A percentile compares a stretch with the other conserved stretches of the same genome.
Evolutionary conservation across 2,888 invertebrate species (phyloP).

Genomic region (Torymus auratus): DNA sequence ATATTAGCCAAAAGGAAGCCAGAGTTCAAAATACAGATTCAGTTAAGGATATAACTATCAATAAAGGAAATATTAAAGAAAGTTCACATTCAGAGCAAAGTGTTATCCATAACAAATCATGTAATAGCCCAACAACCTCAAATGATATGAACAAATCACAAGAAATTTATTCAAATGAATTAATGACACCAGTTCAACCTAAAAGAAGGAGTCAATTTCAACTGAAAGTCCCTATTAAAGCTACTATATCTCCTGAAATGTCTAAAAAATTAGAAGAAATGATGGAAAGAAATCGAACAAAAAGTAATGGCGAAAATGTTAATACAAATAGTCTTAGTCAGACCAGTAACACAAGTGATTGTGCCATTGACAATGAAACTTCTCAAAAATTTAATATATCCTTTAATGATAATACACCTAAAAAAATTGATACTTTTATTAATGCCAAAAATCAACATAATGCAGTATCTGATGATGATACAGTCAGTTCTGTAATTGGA

Average conservation of each 20-base stretch:
- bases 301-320: neutral
- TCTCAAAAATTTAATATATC: neutral
- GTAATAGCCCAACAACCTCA: too few species aligned
- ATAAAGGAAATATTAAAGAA: neutral
- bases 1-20: neutral
- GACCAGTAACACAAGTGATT: neutral
- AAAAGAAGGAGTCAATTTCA: conserved; percentile 67
- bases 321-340: neutral
- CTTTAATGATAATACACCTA: neutral
- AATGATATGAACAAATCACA: too few species aligned
- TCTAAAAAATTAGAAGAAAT: conserved; percentile 67
- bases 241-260: conserved; percentile 64
- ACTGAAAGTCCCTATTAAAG: conserved; percentile 70
- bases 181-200: conserved; percentile 7
- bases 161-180: neutral
- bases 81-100: too few species aligned
- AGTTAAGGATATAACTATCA: neutral
- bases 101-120: too few species aligned
- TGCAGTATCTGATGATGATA: neutral
- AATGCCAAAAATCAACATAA: neutral
- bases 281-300: conserved; percentile 63
- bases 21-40: too few species aligned
- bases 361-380: too few species aligned
- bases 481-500: too few species aligned
- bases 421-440: neutral